These are phyloP conservation scores for Drosophila percnosoma DNA, from an alignment of 2,888 invertebrate species.

Conservation along the genomic window DNA sequence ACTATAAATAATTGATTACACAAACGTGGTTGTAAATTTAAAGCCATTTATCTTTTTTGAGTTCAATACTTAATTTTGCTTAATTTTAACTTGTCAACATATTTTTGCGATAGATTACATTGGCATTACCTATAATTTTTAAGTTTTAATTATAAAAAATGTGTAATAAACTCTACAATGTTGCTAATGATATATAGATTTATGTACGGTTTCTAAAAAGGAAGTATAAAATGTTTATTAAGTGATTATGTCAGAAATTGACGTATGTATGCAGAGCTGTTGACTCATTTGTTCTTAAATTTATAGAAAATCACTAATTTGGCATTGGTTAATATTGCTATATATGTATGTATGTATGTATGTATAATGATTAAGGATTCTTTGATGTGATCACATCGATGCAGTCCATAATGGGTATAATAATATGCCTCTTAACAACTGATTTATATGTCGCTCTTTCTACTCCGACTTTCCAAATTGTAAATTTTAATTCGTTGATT, in stretches of 20 bases:
- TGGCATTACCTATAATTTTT: constrained; percentile 26
- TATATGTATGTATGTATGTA: constrained; percentile 5
- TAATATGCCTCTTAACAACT: constrained; percentile 36
- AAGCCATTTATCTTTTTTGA: constrained; percentile 57
- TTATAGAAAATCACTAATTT: constrained; percentile 73
- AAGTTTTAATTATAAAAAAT: constrained; percentile 31
- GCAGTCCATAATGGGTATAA: constrained; percentile 60
- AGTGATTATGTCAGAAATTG: constrained; percentile 75
- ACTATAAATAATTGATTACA: constrained; percentile 51
- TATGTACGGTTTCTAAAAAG: constrained; percentile 60
- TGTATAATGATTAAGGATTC: constrained; percentile 43
- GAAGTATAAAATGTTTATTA: constrained; percentile 65
- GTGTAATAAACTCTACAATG: constrained; percentile 52
- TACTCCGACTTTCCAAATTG: constrained; percentile 18
- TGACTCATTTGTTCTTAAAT: constrained; percentile 45
- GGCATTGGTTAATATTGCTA: constrained; percentile 72
- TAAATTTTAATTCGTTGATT: constrained; percentile 20
- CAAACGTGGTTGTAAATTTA: constrained; percentile 66
- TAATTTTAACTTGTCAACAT: constrained; percentile 43
- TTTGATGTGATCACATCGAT: constrained; percentile 70
- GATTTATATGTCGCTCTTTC: constrained; percentile 10
- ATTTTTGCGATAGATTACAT: constrained; percentile 28
- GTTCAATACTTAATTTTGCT: constrained; percentile 53
- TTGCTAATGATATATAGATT: constrained; percentile 20
- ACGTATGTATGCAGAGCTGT: constrained; percentile 48